phyloP scores from a whole-genome alignment of 2,113 vertebrate species.

The mouse (Mus musculus) region GRCm39 chr3:87704501-87705000 shows the following conservation, averaged over 20 bases:
- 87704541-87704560: not conserved
- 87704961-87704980: not conserved
- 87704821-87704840: not conserved
- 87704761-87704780: constrained; percentile 51
- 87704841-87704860: not conserved
- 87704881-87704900: not conserved
- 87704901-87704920: not conserved
- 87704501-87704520: not conserved
- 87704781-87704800: constrained; percentile 69
- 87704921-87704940: not conserved
- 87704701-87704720: constrained; percentile 34
- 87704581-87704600: not conserved
- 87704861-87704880: not conserved
- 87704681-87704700: not conserved
- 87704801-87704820: constrained; percentile 78
- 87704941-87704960: not conserved
- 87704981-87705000: not conserved
- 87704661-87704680: not conserved
- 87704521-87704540: not conserved
- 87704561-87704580: not conserved
- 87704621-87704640: not conserved
- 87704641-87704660: not conserved
- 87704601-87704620: not conserved
- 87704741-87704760: constrained; percentile 57
- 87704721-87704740: constrained; percentile 56